Evolutionary conservation across 2,888 invertebrate species (phyloP).

Genomic region (Micoletzkya japonica): DNA sequence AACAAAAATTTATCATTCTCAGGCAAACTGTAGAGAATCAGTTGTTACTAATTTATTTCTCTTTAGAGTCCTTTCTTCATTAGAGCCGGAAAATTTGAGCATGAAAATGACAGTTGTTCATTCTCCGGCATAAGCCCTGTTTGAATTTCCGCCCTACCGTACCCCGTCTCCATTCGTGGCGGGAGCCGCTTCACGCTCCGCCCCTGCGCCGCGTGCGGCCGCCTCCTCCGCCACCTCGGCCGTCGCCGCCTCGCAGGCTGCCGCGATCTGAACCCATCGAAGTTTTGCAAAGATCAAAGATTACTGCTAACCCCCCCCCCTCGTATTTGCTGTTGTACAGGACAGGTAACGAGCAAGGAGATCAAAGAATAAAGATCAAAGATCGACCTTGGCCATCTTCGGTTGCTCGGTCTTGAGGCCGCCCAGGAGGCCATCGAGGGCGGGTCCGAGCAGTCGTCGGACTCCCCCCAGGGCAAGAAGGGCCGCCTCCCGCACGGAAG

Average conservation of each 20-base stretch:
- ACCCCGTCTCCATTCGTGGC: not conserved
- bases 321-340: too few species aligned
- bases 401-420: slow-evolving; percentile 33
- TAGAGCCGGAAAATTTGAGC: too few species aligned
- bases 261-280: slow-evolving; percentile 21
- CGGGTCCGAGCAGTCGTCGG: slow-evolving; percentile 35
- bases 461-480: slow-evolving; percentile 39
- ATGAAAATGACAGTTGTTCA: too few species aligned
- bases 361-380: not conserved
- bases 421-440: slow-evolving; percentile 28
- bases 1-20: not conserved
- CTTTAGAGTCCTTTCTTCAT: too few species aligned
- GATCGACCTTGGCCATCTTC: slow-evolving; percentile 40
- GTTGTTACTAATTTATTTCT: too few species aligned
- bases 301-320: too few species aligned
- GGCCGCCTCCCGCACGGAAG: slow-evolving; percentile 38
- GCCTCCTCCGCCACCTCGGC: slow-evolving; percentile 15
- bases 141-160: slow-evolving; percentile 3
- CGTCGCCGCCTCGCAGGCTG: slow-evolving; percentile 25
- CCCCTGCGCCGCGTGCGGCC: not conserved
- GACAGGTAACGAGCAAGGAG: not conserved
- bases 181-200: not conserved
- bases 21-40: too few species aligned
- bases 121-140: too few species aligned
- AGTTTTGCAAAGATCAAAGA: too few species aligned